Evolutionary conservation across 2,113 vertebrate species (phyloP).

Genomic region (Macaca fascicularis): T2T-MFA8v1.1 NC_088381.1:118288501-118289000

Average conservation of each 20-base stretch:
- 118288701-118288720: neutral
- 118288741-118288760: neutral
- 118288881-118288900: neutral
- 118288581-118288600: neutral
- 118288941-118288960: neutral
- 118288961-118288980: neutral
- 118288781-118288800: neutral
- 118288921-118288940: neutral
- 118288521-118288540: neutral
- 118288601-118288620: neutral
- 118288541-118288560: neutral
- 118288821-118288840: neutral
- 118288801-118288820: neutral
- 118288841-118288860: neutral
- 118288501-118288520: neutral
- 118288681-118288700: neutral
- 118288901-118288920: neutral
- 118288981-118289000: neutral
- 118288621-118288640: neutral
- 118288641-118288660: neutral
- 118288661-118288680: neutral
- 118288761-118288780: neutral
- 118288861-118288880: neutral
- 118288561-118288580: neutral
- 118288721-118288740: neutral